Percentiles rank a stretch among this genome's conserved stretches.
phyloP scores from a whole-genome alignment of 2,113 vertebrate species.

The Prionailurus viverrinus region DNA sequence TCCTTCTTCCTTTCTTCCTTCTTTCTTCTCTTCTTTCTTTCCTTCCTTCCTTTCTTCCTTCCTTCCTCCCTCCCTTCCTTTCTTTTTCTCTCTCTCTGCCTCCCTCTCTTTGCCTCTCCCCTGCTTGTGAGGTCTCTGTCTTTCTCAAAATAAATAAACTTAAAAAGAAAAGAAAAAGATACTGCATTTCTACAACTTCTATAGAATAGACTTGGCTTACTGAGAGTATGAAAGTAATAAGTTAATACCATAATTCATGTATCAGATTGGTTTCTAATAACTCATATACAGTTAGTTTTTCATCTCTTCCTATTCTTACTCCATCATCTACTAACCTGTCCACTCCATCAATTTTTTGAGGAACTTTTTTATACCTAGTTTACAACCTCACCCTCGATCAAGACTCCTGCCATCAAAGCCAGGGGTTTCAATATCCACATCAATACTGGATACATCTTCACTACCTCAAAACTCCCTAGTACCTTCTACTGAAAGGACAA shows the following conservation, averaged over 20 bases:
- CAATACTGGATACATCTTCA: neutral
- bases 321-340: neutral
- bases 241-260: neutral
- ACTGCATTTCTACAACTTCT: neutral
- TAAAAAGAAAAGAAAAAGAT: neutral
- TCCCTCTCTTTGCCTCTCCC: too few relatives aligned
- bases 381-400: neutral
- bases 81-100: too few relatives aligned
- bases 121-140: too few relatives aligned
- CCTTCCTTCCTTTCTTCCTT: too few relatives aligned
- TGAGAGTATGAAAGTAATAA: neutral
- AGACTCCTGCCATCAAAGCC: neutral
- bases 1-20: too few relatives aligned
- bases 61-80: too few relatives aligned
- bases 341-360: neutral
- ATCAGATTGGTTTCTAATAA: neutral
- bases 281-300: neutral
- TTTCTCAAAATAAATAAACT: too few relatives aligned
- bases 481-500: neutral
- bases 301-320: neutral
- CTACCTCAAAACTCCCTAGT: neutral
- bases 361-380: neutral
- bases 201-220: neutral
- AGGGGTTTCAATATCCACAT: neutral
- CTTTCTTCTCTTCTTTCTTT: too few relatives aligned